Conservation (phyloP, 37 sponge, comb jelly and placozoan genomes). For the Axinella damicornis region DNA sequence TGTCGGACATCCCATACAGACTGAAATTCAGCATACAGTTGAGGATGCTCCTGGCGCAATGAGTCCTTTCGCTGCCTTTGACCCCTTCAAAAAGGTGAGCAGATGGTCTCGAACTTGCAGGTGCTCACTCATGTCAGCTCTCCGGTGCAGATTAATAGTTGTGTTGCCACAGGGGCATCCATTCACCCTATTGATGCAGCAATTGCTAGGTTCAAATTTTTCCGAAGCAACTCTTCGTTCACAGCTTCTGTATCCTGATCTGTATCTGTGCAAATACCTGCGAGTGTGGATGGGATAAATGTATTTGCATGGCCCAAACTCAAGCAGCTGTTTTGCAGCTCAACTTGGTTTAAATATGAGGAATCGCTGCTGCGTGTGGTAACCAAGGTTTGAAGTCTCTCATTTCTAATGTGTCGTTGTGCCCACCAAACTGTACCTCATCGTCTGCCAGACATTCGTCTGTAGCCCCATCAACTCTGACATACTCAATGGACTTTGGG, state of each 20-base stretch:
- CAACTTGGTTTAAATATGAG: conserved; percentile 27
- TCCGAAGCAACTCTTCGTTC: not conserved
- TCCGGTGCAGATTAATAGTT: conserved; percentile 22
- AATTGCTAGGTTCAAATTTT: conserved; percentile 40
- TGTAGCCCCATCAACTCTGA: too few relatives aligned
- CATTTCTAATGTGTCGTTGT: too few relatives aligned
- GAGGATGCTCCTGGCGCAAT: conserved; percentile 14
- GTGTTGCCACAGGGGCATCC: conserved; percentile 50
- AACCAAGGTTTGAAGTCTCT: conserved; percentile 24
- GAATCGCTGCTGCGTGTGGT: conserved; percentile 30
- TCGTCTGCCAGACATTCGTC: too few relatives aligned
- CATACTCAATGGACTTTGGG: too few relatives aligned
- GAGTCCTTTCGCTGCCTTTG: conserved; percentile 1
- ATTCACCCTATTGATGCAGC: conserved; percentile 43
- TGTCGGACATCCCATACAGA: not conserved
- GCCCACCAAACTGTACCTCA: too few relatives aligned
- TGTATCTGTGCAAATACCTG: conserved; percentile 17
- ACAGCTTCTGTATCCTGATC: conserved; percentile 30
- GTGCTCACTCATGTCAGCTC: conserved; percentile 21
- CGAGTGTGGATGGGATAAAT: conserved; percentile 54
- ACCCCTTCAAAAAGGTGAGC: conserved; percentile 23
- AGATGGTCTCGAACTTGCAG: conserved; percentile 6
- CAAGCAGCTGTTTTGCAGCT: conserved; percentile 52
- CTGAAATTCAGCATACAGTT: conserved; percentile 32
- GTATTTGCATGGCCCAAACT: conserved; percentile 29